phyloP scores from a whole-genome alignment of 2,797 vertebrate species.

The Pangasius mekongensis region DNA sequence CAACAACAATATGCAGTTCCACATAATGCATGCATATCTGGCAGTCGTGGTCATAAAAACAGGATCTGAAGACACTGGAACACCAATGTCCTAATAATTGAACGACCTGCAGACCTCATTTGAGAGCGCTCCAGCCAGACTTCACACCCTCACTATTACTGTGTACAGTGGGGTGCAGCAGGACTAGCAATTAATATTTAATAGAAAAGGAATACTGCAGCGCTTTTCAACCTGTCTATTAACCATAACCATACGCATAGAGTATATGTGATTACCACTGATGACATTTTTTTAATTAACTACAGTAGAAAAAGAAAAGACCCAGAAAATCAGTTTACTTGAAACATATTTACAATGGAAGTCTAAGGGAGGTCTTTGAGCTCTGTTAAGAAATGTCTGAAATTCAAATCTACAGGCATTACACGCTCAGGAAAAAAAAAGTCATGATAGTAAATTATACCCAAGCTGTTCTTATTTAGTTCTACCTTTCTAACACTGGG shows the following conservation, averaged over 20 bases:
- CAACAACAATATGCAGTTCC: background rate
- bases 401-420: background rate
- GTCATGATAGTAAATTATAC: background rate
- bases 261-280: background rate
- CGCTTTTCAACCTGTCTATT: background rate
- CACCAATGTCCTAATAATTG: background rate
- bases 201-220: slow-evolving; percentile 20
- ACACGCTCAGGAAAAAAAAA: background rate
- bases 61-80: background rate
- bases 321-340: background rate
- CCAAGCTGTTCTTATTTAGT: background rate
- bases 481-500: background rate
- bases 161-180: slow-evolving; percentile 33
- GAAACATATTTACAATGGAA: background rate
- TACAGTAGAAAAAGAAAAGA: background rate
- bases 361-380: background rate
- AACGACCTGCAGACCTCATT: slow-evolving; percentile 33
- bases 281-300: background rate
- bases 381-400: background rate
- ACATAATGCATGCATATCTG: background rate
- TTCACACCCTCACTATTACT: slow-evolving; percentile 44
- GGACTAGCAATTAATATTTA: slow-evolving; percentile 37
- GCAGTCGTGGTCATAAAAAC: background rate
- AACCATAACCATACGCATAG: background rate
- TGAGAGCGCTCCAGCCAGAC: slow-evolving; percentile 19